A percentile compares a stretch with the other conserved stretches of the same genome.
These are phyloP conservation scores for Zaprionus africanus DNA, from an alignment of 1,140 invertebrate genomes.

Conservation along the genomic window DNA sequence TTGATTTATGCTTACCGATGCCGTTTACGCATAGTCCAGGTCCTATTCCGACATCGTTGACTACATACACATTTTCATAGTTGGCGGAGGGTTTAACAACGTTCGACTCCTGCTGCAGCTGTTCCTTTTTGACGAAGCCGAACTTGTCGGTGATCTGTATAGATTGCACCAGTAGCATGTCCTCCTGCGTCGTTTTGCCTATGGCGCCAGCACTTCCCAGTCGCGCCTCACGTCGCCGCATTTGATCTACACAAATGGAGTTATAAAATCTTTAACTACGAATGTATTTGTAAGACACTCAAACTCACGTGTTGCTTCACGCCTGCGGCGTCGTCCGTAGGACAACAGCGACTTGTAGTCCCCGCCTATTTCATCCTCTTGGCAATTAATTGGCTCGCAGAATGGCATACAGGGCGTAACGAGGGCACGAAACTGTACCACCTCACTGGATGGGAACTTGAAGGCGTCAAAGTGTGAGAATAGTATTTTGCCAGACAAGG, in stretches of 20 bases:
- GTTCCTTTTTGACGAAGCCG: slow-evolving; percentile 88
- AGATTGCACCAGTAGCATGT: slow-evolving; percentile 93
- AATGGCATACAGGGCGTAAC: slow-evolving; percentile 96
- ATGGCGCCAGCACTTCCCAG: slow-evolving; percentile 26
- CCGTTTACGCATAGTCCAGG: slow-evolving; percentile 90
- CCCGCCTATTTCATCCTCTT: slow-evolving; percentile 91
- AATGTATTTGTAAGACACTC: not conserved
- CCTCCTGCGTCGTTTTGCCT: slow-evolving; percentile 85
- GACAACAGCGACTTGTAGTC: slow-evolving; percentile 91
- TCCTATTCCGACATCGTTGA: slow-evolving; percentile 85
- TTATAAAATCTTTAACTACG: not conserved
- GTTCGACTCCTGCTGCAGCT: slow-evolving; percentile 61
- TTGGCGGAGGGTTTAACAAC: slow-evolving; percentile 49
- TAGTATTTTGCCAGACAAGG: slow-evolving; percentile 91
- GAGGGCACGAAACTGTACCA: slow-evolving; percentile 96
- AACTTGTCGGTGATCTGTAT: slow-evolving; percentile 97
- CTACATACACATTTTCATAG: slow-evolving; percentile 86
- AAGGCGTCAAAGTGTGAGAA: slow-evolving; percentile 97
- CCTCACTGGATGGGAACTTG: slow-evolving; percentile 97
- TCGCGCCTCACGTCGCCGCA: slow-evolving; percentile 8
- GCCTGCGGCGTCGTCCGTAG: slow-evolving; percentile 87
- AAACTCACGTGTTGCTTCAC: slow-evolving; percentile 52
- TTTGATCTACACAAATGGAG: not conserved
- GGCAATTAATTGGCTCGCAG: slow-evolving; percentile 95
- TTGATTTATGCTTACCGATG: slow-evolving; percentile 60